phyloP scores from a whole-genome alignment of 2,797 vertebrate genomes.

The Pristis pectinata region DNA sequence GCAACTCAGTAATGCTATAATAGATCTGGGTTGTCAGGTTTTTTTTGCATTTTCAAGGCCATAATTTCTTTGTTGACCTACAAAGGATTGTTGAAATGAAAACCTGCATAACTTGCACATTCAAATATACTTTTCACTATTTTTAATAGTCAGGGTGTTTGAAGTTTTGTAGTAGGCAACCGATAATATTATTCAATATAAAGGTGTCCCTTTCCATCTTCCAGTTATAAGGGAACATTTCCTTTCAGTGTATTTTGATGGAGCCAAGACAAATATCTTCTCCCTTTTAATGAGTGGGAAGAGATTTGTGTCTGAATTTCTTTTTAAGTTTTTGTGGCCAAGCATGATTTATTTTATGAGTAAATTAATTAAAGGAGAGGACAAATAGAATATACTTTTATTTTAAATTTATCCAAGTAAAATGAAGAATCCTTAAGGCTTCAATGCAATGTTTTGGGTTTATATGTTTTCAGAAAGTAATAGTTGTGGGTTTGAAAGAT shows the following conservation, averaged over 20 bases:
- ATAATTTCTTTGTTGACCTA: conserved; percentile 8
- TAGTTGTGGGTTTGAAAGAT: neutral
- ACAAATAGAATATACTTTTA: neutral
- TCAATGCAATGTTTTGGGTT: neutral
- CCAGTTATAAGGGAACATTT: neutral
- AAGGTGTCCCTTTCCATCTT: neutral
- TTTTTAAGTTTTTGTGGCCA: neutral
- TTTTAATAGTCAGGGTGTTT: neutral
- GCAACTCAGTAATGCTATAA: neutral
- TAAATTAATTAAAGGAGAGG: neutral
- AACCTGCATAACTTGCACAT: neutral
- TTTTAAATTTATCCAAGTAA: neutral
- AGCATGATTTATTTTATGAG: neutral
- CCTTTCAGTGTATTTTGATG: neutral
- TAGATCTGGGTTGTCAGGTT: neutral
- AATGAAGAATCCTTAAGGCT: neutral
- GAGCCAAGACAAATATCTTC: neutral
- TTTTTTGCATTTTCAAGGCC: neutral
- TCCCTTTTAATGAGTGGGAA: neutral
- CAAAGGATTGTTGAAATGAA: neutral
- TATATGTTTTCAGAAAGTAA: conserved; percentile 18
- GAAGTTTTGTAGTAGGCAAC: neutral
- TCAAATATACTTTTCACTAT: neutral
- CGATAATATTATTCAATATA: neutral
- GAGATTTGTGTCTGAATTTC: neutral